Percentiles rank a stretch among this genome's conserved stretches.
phyloP scores from a whole-genome alignment of 2,797 vertebrate genomes.

The Somateria mollissima region DNA sequence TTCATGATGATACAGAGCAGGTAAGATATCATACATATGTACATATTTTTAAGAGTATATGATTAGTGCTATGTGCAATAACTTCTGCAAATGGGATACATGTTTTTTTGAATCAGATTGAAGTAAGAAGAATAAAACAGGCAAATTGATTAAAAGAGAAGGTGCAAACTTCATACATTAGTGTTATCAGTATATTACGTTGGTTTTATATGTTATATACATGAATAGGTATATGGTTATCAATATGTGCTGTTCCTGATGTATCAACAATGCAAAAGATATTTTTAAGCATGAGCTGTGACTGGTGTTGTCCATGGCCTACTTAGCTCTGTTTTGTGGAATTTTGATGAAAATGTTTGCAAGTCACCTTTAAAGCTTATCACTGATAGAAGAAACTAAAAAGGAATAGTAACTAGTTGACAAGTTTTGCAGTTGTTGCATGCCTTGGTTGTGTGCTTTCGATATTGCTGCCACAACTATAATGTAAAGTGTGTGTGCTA shows the following conservation, averaged over 20 bases:
- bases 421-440: neutral
- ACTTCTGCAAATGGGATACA: neutral
- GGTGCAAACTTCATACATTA: neutral
- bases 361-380: neutral
- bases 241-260: neutral
- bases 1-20: conserved; percentile 80
- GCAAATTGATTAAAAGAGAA: neutral
- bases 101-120: neutral
- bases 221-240: neutral
- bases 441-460: neutral
- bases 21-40: neutral
- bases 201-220: too few species aligned
- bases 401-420: neutral
- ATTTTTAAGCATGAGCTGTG: neutral
- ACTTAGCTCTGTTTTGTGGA: neutral
- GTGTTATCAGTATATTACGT: neutral
- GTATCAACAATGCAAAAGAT: neutral
- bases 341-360: neutral
- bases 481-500: neutral
- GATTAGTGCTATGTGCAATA: neutral
- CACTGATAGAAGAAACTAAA: neutral
- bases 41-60: neutral
- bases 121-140: neutral
- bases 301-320: neutral
- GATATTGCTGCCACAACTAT: neutral